phyloP scores from a whole-genome alignment of 2,888 invertebrate species.

The Polia nebulosa region DNA sequence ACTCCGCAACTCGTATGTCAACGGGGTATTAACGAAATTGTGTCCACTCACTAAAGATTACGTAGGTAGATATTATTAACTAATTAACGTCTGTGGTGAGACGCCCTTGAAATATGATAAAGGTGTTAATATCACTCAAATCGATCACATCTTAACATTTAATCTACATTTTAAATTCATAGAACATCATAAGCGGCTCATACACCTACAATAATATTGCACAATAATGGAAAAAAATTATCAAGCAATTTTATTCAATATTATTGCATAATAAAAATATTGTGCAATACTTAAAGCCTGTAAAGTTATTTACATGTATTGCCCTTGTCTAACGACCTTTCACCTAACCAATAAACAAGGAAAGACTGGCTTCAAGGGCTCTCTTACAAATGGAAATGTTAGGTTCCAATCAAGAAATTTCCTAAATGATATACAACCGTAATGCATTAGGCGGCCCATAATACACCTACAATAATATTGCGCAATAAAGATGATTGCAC shows the following conservation, averaged over 20 bases:
- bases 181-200: too few species aligned
- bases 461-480: too few species aligned
- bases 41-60: conserved; percentile 1
- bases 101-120: conserved; percentile 13
- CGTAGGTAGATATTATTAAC: conserved; percentile 7
- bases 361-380: too few species aligned
- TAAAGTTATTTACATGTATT: neutral
- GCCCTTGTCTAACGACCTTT: conserved; percentile 7
- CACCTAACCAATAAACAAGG: conserved; percentile 15
- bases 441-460: too few species aligned
- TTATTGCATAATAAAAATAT: too few species aligned
- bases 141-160: neutral
- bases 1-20: conserved; percentile 25
- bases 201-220: too few species aligned
- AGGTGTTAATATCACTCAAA: neutral
- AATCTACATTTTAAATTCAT: neutral
- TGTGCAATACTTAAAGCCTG: too few species aligned
- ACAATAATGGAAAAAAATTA: too few species aligned
- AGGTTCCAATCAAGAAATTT: conserved; percentile 44
- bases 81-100: neutral
- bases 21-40: conserved; percentile 38
- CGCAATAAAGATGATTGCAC: too few species aligned
- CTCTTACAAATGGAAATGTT: conserved; percentile 37
- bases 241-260: too few species aligned
- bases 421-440: conserved; percentile 49